Evolutionary conservation across 2,113 vertebrate genomes (phyloP), one percentile per base, ranked within the genome.

Genomic region (Neoarius graeffei): DNA sequence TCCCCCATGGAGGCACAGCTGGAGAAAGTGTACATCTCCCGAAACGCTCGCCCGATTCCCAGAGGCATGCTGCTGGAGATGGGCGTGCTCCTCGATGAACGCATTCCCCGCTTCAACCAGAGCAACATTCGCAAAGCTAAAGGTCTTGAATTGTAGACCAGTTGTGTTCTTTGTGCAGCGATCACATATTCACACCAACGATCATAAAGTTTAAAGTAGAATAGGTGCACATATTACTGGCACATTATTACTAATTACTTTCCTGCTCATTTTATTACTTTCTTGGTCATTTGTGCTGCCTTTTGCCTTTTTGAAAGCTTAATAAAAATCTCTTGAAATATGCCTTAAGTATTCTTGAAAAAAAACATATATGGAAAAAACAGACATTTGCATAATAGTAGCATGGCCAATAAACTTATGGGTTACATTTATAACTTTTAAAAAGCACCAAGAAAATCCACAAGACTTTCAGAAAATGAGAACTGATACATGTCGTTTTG

Each of bases 1-100:
- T 88, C 80, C 52, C 89, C 91, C 7, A 89, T 92, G 87, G 42
- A 67, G 7, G 80, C 77, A 14, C 52, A 88, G 48, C 86, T 92
- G 77, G 76, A 86, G 57, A 88, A 92, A 66, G 20, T 77, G 3
- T 90, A 87, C 7, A 62, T 86, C 50, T 92, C 91, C 56, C 86
- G 89, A 19, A 81, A 92, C 0, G 87, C 91, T 56, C 50, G 1
- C 0, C 88, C 83, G 3, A 60, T 90, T 25, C 89, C 89, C 0
- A 77, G 52, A 30, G 79, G 83, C 50, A 59, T 86, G 83, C 73
- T 91, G 17, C 4, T 81, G 59, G 54, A 89, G 82, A 88, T 87
- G 81, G 91, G 90, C 1, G 85, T 90, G 62, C 87, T 85, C 69
- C 35, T 90, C 4, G 76, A 84, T 7, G 83, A 89, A 13, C 77